Base-by-base conservation (phyloP, 2,888 invertebrate genomes). In the Steinernema carpocapsae region DNA sequence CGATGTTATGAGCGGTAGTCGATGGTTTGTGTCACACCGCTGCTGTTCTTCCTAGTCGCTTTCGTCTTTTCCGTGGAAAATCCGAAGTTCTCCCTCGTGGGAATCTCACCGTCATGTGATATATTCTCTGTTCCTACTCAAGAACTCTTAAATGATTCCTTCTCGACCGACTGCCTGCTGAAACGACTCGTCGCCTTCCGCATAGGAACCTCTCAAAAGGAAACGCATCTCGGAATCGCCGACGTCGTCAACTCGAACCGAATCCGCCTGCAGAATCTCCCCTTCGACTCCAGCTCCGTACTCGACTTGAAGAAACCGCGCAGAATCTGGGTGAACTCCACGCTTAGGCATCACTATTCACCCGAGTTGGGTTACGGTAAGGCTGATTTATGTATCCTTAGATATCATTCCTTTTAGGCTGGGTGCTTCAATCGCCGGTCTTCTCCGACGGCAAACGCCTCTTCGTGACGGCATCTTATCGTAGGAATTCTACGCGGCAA, bases 201-300 rank as follows among this genome's bases (percentile, higher is more conserved):
- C n/a, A 51, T 51, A 10, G 51, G 51, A 10, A 19, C 7, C 12
- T 6, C 51, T 19, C 12, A 51, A 19, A n/a, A n/a, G n/a, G 51
- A 51, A 10, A 19, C 51, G n/a, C 51, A 51, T 19, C 12, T 51
- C 12, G 51, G 51, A 6, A 51, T 51, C 51, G 51, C n/a, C 10
- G 51, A 51, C 51, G 51, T 51, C 19, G 51, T 51, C 12, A 51
- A 51, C 51, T n/a, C n/a, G n/a, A 51, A 51, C 51, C 51, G 51
- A 51, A 51, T 51, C 51, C 51, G 51, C 51, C 51, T 51, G 6
- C 51, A 51, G 51, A 51, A 19, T 19, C 51, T 51, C 51, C 51
- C 7, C 19, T 51, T 51, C 19, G 12, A 10, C 19, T 51, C 51
- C 12, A 10, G 51, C 51, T 10, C 12, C n/a, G 12, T 51, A 6